Base-by-base conservation (phyloP, 2,888 invertebrate species). In the Glomeris marginata region DNA sequence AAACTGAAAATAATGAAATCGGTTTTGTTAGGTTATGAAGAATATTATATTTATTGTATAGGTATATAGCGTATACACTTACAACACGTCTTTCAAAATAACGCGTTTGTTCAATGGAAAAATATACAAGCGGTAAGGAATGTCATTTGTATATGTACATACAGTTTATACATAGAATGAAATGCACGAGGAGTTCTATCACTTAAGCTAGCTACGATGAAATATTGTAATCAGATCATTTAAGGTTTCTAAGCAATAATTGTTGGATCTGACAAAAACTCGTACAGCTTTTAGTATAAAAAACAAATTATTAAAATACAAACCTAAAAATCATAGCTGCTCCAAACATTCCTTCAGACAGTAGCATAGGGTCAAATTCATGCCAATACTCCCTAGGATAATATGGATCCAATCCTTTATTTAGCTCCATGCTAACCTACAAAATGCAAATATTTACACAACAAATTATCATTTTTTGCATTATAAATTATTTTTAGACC, bases 281-380 rank as follows among this genome's bases (percentile, higher is more conserved):
- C n/a, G n/a, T n/a, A n/a, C n/a, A n/a, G n/a, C n/a, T n/a, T n/a
- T n/a, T n/a, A n/a, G n/a, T n/a, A n/a, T n/a, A n/a, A n/a, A n/a
- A n/a, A n/a, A n/a, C n/a, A n/a, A n/a, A n/a, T n/a, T n/a, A n/a
- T n/a, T n/a, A n/a, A n/a, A 18, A 5, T 10, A 36, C 50, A 56
- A 59, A 79, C 77, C 84, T 84, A 64, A 88, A 90, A 54, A 95
- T 81, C 70, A 94, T 95, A 47, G 92, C 94, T 1, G 86, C 91
- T 10, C 94, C 91, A 68, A 92, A 94, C 46, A 94, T 71, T 34
- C 88, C 90, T 63, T 91, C 90, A 5, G 88, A 84, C 33, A 95
- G 84, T 6, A 95, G 72, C 63, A 92, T 90, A 0, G 91, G 91
- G 68, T 94, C 94, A 63, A 85, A 94, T 5, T 84, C 83, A 57